Conservation (phyloP, 2,797 vertebrate species). For the Propithecus perrieri region DNA sequence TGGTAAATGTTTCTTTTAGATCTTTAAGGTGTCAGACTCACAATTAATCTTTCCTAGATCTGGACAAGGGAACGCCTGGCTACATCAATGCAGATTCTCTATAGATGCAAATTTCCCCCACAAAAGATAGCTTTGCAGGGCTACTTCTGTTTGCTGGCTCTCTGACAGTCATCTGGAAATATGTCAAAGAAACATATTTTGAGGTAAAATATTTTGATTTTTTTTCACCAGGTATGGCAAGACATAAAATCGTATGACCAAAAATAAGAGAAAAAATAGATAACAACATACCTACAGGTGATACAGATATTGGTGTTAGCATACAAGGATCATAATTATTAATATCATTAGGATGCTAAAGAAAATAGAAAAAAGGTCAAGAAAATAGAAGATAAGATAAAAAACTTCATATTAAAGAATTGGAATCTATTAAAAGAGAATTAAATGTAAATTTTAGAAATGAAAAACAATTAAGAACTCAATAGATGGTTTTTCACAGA, state of each 20-base stretch:
- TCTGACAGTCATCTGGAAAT: not conserved
- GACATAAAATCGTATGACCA: not conserved
- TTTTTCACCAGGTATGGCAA: not conserved
- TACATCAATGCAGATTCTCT: not conserved
- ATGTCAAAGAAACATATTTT: not conserved
- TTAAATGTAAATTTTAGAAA: not conserved
- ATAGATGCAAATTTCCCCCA: not conserved
- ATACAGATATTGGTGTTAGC: not conserved
- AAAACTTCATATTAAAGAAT: conserved; percentile 1
- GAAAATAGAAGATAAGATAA: not conserved
- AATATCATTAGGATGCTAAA: not conserved
- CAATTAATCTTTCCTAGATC: not conserved
- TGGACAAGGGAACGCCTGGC: not conserved
- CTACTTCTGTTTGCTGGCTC: not conserved
- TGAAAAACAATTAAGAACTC: not conserved
- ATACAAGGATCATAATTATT: not conserved
- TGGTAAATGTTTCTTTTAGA: not conserved
- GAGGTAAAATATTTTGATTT: not conserved
- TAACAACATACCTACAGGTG: not conserved
- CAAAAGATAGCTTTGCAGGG: not conserved
- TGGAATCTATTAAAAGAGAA: not conserved
- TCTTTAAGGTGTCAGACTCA: not conserved
- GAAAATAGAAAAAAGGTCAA: not conserved
- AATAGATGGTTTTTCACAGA: not conserved
- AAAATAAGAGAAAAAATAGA: not conserved